Percentiles rank a stretch among this genome's conserved stretches.
Conservation (phyloP, 2,888 invertebrate genomes). For the Leptopilina myrica region DNA sequence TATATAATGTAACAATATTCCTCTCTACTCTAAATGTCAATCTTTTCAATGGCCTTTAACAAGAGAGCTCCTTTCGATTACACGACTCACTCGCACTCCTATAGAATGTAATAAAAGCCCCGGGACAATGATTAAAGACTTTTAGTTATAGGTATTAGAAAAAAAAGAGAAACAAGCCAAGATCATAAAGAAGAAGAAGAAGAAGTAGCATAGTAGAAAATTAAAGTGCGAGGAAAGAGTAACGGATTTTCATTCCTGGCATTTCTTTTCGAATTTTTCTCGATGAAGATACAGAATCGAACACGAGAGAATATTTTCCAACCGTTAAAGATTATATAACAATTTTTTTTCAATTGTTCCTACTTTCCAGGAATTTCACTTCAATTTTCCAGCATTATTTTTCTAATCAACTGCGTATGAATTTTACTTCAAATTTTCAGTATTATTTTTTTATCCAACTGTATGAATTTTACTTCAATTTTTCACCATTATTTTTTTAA, state of each 20-base stretch:
- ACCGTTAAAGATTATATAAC: too few relatives aligned
- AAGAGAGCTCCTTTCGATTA: constrained; percentile 12
- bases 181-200: neutral
- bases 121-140: constrained; percentile 14
- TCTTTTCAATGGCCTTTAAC: constrained; percentile 25
- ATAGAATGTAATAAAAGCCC: constrained; percentile 16
- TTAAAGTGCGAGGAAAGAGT: neutral
- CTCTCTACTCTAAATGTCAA: constrained; percentile 32
- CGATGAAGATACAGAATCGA: too few relatives aligned
- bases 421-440: too few relatives aligned
- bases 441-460: too few relatives aligned
- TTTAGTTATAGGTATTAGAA: neutral
- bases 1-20: constrained; percentile 10
- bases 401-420: too few relatives aligned
- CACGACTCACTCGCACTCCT: constrained; percentile 8
- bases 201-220: neutral
- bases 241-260: neutral
- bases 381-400: too few relatives aligned
- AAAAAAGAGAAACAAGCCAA: neutral
- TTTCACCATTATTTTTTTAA: too few relatives aligned
- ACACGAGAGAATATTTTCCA: too few relatives aligned
- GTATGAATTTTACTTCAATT: too few relatives aligned
- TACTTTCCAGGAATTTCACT: too few relatives aligned
- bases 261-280: too few relatives aligned
- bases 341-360: too few relatives aligned